Percentiles rank a stretch among this genome's conserved stretches.
phyloP scores from a whole-genome alignment of 2,888 invertebrate species.

The Nomada fabriciana region DNA sequence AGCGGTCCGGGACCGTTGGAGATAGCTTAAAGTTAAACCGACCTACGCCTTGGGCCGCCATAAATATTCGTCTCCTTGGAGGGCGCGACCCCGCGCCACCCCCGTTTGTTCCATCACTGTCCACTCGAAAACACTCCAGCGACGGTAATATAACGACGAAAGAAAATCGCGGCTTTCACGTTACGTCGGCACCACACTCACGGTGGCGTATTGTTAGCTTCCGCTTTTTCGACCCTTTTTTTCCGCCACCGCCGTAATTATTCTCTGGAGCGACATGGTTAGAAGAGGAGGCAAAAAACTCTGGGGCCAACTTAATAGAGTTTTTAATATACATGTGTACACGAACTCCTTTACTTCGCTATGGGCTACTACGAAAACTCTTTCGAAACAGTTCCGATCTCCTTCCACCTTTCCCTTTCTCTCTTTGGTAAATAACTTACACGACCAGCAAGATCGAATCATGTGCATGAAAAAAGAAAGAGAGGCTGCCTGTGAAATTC shows the following conservation, averaged over 20 bases:
- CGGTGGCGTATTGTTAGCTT: conserved; percentile 24
- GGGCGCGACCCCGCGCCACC: not conserved
- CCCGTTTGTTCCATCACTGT: not conserved
- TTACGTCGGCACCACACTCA: conserved; percentile 6
- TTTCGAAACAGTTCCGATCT: conserved; percentile 22
- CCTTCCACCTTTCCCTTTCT: not conserved
- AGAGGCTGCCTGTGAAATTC: conserved; percentile 30
- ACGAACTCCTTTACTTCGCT: conserved; percentile 25
- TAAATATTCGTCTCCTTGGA: conserved; percentile 72
- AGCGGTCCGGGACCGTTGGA: conserved; percentile 34
- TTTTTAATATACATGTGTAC: conserved; percentile 22
- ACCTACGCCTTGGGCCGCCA: conserved; percentile 76
- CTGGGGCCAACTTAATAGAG: conserved; percentile 18
- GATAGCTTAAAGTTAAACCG: conserved; percentile 73
- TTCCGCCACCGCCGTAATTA: not conserved
- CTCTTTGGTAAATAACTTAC: conserved; percentile 17
- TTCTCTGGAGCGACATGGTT: not conserved
- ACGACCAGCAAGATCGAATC: not conserved
- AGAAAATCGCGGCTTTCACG: conserved; percentile 34
- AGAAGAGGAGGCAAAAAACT: not conserved
- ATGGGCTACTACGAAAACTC: not conserved
- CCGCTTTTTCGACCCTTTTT: conserved; percentile 5
- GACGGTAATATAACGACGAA: conserved; percentile 21
- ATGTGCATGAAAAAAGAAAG: not conserved
- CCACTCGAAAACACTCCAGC: conserved; percentile 31